Percentiles rank a stretch among this genome's conserved stretches.
phyloP scores from a whole-genome alignment of 2,113 vertebrate genomes.

The Saimiri boliviensis region DNA sequence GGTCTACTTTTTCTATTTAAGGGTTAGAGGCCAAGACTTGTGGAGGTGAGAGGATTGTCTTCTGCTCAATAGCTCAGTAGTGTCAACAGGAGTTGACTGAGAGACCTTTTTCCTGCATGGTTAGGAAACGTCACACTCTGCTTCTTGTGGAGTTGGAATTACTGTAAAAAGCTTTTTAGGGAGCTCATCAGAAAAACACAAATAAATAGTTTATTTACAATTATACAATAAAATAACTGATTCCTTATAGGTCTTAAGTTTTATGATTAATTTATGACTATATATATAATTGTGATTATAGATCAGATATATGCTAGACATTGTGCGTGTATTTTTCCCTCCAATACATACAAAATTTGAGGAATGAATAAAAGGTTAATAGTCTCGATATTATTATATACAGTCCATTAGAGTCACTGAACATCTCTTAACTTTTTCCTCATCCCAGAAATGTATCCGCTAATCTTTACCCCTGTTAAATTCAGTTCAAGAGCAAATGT shows the following conservation, averaged over 20 bases:
- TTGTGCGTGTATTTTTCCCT: neutral
- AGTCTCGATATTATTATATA: neutral
- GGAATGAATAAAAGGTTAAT: neutral
- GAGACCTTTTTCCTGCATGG: neutral
- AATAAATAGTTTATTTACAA: neutral
- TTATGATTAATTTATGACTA: neutral
- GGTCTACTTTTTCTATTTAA: neutral
- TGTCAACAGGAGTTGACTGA: neutral
- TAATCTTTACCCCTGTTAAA: neutral
- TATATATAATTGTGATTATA: neutral
- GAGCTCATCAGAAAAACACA: neutral
- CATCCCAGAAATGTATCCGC: neutral
- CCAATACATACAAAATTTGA: neutral
- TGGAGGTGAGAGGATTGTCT: neutral
- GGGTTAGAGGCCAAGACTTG: neutral
- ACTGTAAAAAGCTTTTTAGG: neutral
- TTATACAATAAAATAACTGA: neutral
- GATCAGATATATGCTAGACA: neutral
- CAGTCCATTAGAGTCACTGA: neutral
- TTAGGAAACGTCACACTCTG: neutral
- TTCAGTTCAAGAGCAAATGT: neutral
- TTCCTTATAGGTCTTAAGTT: neutral
- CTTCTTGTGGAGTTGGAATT: neutral
- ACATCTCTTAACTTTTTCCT: neutral
- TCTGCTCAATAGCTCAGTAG: neutral